Percentiles rank a stretch among this genome's conserved stretches.
These are phyloP conservation scores for Heterocephalus glaber DNA, from an alignment of 2,113 vertebrate genomes.

Conservation along the genomic window DNA sequence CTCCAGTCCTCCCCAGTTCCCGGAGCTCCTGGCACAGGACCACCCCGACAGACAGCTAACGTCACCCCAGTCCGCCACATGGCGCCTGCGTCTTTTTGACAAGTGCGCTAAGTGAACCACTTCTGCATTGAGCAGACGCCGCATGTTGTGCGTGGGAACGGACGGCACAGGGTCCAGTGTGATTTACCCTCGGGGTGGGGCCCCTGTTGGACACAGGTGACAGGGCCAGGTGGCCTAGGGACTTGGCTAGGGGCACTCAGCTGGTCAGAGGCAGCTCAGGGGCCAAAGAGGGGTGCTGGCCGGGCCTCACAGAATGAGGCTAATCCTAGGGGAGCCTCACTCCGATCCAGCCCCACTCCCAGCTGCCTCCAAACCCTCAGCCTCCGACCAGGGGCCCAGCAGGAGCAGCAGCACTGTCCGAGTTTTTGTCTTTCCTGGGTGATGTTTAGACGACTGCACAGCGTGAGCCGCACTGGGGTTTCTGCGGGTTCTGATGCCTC, in stretches of 20 bases:
- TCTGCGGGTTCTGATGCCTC: not conserved
- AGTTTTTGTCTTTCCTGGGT: not conserved
- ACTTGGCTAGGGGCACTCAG: not conserved
- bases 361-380: not conserved
- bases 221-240: not conserved
- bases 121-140: not conserved
- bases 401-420: rapidly evolving
- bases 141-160: rapidly evolving
- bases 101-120: not conserved
- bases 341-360: rapidly evolving
- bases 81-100: not conserved
- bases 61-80: not conserved
- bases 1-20: not conserved
- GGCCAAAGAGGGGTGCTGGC: rapidly evolving
- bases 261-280: not conserved
- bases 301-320: not conserved
- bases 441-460: rapidly evolving
- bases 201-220: rapidly evolving
- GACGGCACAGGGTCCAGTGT: not conserved
- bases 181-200: not conserved
- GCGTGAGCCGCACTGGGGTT: rapidly evolving
- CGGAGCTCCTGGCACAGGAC: not conserved
- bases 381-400: rapidly evolving
- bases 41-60: too few species aligned
- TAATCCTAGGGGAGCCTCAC: rapidly evolving